Evolutionary conservation across 2,797 vertebrate genomes (phyloP), one percentile per base, ranked within the genome.

Genomic region (Setipinna tenuifilis): DNA sequence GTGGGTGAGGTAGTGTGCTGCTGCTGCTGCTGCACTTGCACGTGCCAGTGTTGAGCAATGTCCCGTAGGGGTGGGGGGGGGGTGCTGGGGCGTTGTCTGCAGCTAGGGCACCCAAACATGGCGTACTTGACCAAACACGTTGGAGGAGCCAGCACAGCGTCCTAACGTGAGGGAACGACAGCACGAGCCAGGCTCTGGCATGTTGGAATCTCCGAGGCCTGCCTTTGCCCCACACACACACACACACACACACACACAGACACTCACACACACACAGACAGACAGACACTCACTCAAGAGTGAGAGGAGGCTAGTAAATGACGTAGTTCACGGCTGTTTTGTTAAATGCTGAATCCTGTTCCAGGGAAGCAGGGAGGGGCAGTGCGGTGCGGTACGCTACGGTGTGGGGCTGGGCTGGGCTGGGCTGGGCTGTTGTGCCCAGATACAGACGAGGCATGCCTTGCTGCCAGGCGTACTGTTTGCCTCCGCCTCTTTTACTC

Each of bases 11-110:
- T 62, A 7, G n/a, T 25, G 14, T 25, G 25, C 46, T 48, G 46
- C 3, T 3, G 46, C 61, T 68, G 12, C 62, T 68, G 28, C 25
- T 31, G 65, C 65, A 25, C n/a, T 11, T 25, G 61, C 61, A 71
- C 25, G 65, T 71, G 65, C 25, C 65, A 31, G 65, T 71, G 65
- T 71, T 71, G 65, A 71, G 65, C 65, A 71, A 71, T 71, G 25
- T 12, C 25, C 12, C 14, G 4, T 31, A 25, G 25, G 85, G n/a
- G 61, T 59, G 87, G 50, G 2, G 50, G 50, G 50, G 2, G 50
- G 50, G 2, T 59, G 16, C 65, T 28, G 28, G 25, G 28, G 65
- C 65, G 65, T 71, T 28, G 62, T 68, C 62, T 68, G 65, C 65
- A 71, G 28, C 25, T 31, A 0, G 28, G 25, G 25, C 3, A 14